phyloP scores from a whole-genome alignment of 2,797 vertebrate genomes.

The Hyperoplus immaculatus region DNA sequence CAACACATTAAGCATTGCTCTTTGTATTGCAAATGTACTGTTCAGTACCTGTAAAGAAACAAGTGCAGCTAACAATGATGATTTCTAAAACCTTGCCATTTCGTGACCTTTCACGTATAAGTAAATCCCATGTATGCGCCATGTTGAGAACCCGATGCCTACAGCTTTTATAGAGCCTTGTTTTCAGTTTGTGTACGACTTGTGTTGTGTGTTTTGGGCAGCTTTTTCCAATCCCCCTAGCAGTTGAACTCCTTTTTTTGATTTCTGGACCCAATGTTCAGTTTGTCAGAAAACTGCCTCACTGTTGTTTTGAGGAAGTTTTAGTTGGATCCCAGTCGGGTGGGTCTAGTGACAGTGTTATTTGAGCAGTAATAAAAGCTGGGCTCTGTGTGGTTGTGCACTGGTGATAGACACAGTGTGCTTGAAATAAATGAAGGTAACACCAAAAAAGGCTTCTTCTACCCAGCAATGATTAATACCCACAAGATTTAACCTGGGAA shows the following conservation, averaged over 20 bases:
- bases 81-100: too few relatives aligned
- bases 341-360: background rate
- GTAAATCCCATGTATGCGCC: too few relatives aligned
- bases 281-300: conserved; percentile 5
- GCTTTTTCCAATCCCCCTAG: background rate
- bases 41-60: too few relatives aligned
- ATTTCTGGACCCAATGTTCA: background rate
- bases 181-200: background rate
- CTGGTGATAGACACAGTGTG: background rate
- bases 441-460: background rate
- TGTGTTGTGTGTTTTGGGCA: background rate
- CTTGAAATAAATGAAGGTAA: background rate
- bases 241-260: background rate
- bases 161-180: background rate
- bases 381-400: background rate
- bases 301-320: background rate
- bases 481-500: background rate
- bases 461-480: background rate
- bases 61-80: too few relatives aligned
- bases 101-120: too few relatives aligned
- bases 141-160: too few relatives aligned
- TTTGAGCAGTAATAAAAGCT: background rate
- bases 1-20: too few relatives aligned
- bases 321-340: background rate
- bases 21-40: too few relatives aligned